phyloP scores from a whole-genome alignment of 2,888 invertebrate genomes.

The Listrodromus nycthemerus region DNA sequence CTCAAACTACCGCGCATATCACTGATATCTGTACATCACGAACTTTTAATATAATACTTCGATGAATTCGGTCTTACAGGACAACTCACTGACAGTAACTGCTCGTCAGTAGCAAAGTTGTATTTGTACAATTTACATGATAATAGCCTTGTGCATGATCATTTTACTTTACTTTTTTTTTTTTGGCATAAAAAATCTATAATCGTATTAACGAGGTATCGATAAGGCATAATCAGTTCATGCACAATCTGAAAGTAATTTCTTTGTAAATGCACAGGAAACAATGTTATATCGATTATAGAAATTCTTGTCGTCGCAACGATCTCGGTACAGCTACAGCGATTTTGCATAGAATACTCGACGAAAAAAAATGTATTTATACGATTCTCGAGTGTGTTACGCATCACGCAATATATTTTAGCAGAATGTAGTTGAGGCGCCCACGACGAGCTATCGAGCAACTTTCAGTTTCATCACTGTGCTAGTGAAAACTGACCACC shows the following conservation, averaged over 20 bases:
- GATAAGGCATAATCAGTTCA: constrained; percentile 38
- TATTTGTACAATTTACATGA: constrained; percentile 60
- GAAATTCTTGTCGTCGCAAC: constrained; percentile 20
- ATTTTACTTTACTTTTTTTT: constrained; percentile 8
- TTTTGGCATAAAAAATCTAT: constrained; percentile 47
- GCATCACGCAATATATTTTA: constrained; percentile 19
- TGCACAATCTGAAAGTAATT: constrained; percentile 30
- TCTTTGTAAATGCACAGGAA: constrained; percentile 26
- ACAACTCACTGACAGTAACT: constrained; percentile 20
- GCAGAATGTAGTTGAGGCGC: constrained; percentile 16
- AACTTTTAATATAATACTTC: constrained; percentile 36
- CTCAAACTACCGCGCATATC: not conserved
- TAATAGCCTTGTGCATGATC: constrained; percentile 47
- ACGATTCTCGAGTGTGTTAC: constrained; percentile 1
- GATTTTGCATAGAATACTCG: constrained; percentile 23
- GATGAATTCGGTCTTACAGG: constrained; percentile 9
- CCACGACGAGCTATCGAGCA: constrained; percentile 2
- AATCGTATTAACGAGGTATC: constrained; percentile 36
- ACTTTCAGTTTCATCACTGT: constrained; percentile 6
- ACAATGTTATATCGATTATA: constrained; percentile 34
- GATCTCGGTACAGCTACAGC: constrained; percentile 27
- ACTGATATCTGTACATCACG: constrained; percentile 35
- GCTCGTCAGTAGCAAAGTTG: constrained; percentile 34
- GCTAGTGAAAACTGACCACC: constrained; percentile 14
- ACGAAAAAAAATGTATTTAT: constrained; percentile 19